Base-by-base conservation (phyloP, 2,888 invertebrate genomes). In the Mamestra brassicae region DNA sequence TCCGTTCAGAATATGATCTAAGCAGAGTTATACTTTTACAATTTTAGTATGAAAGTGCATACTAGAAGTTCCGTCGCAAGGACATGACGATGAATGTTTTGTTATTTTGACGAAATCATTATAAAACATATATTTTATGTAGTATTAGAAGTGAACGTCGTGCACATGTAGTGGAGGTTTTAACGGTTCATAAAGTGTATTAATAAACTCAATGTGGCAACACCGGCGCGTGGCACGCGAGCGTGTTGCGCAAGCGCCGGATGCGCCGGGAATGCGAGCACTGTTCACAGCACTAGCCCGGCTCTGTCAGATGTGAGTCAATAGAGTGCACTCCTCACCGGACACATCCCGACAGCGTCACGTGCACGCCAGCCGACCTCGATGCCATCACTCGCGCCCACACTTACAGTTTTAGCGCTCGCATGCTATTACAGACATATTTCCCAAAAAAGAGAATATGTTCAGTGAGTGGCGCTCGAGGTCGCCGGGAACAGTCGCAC, bases 401-500 rank as follows among this genome's bases (percentile, higher is more conserved):
- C 36, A 36, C 47, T 47, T 75, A 54, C 61, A 80, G 17, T 75
- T 63, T 34, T 38, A 42, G 17, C 42, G 10, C n/a, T 17, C 15
- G 55, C 76, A 36, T 75, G 62, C 50, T 58, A 62, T 67, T 42
- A 50, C 15, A 15, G 50, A 4, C 8, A 74, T 83, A 68, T 78
- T 81, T 83, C 58, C 26, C 74, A 67, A 74, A 80, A 81, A 70
- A 17, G 58, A 62, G 47, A 47, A 52, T 45, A 42, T 17, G 11
- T 42, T 54, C 45, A 47, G 83, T 74, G 74, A 81, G 36, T n/a
- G 77, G 71, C 65, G 61, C 36, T 36, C 77, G 73, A 64, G 81
- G 85, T 83, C 87, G 62, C 26, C 34, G 61, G 76, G 89, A 87
- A 85, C 84, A 89, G 89, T 87, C 72, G 78, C 74, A 85, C 88